Base-by-base conservation (phyloP, 2,797 vertebrate species). In the Acanthis flammea region DNA sequence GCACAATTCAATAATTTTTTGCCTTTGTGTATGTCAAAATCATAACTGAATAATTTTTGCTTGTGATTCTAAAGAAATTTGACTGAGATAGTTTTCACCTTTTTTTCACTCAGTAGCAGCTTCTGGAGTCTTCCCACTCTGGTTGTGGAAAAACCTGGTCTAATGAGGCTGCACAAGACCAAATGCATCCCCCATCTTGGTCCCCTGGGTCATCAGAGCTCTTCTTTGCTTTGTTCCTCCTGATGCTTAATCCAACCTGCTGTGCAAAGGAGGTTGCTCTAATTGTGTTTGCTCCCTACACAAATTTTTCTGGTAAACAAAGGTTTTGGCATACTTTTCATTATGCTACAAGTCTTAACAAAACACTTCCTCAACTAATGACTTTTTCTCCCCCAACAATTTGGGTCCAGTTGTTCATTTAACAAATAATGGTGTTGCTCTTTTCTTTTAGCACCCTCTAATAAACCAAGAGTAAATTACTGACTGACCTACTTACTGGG, bases 401-500 rank as follows among this genome's bases (percentile, higher is more conserved):
- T 90, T 86, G 62, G 41, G 83, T 95, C 70, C 70, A 88, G 73
- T 67, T 96, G 86, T 90, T 96, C 53, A 13, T 90, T 88, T 94
- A 77, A 66, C 54, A 96, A 95, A 82, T 91, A 95, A 78, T 3
- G 5, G 76, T 90, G 83, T 78, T 91, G 80, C 54, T 92, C 78
- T 88, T 91, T 92, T 86, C 68, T 85, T 92, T 95, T 88, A 71
- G 83, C 92, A 95, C 77, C 58, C 75, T 84, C 83, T 96, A 88
- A 96, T 96, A 96, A 94, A 93, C 72, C 22, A 80, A 33, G 81
- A 80, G 90, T 90, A 95, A 96, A 96, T 94, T 93, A 91, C 88
- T 53, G 84, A 60, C 92, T 97, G 95, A 96, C 97, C 96, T 97
- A 96, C 93, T 97, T 97, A 86, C 76, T 80, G 76, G 67, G 76